phyloP scores from a whole-genome alignment of 2,888 invertebrate genomes.

The Choristoneura rosaceana region DNA sequence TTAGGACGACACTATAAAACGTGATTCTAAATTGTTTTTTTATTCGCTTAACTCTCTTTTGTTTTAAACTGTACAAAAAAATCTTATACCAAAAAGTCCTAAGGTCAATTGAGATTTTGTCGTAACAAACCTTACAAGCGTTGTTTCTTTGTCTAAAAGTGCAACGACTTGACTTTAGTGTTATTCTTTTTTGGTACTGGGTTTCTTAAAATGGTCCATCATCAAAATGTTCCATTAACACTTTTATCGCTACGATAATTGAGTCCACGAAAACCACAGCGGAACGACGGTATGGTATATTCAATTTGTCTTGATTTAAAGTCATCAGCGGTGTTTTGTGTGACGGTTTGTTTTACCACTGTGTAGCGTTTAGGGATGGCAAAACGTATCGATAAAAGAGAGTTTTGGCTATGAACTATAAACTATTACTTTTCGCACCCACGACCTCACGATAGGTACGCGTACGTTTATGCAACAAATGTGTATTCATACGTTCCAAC shows the following conservation, averaged over 20 bases:
- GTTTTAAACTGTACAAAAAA: not conserved
- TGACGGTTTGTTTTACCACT: constrained; percentile 32
- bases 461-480: no score
- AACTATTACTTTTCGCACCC: no score
- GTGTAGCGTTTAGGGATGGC: constrained; percentile 13
- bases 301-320: constrained; percentile 61
- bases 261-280: constrained; percentile 56
- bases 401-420: no score
- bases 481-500: no score
- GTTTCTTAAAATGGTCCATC: constrained; percentile 33
- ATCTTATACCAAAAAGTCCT: not conserved
- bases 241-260: constrained; percentile 40
- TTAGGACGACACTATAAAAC: not conserved
- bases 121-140: not conserved
- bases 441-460: no score
- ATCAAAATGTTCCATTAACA: constrained; percentile 44
- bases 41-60: not conserved
- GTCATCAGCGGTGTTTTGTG: constrained; percentile 55
- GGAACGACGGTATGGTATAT: constrained; percentile 72
- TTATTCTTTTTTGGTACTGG: constrained; percentile 21
- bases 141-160: not conserved
- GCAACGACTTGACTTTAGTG: constrained; percentile 2
- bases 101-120: not conserved
- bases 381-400: not conserved
- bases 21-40: not conserved